Percentiles rank a stretch among this genome's conserved stretches.
Evolutionary conservation across 2,797 vertebrate genomes (phyloP).

Genomic region (Molothrus ater): DNA sequence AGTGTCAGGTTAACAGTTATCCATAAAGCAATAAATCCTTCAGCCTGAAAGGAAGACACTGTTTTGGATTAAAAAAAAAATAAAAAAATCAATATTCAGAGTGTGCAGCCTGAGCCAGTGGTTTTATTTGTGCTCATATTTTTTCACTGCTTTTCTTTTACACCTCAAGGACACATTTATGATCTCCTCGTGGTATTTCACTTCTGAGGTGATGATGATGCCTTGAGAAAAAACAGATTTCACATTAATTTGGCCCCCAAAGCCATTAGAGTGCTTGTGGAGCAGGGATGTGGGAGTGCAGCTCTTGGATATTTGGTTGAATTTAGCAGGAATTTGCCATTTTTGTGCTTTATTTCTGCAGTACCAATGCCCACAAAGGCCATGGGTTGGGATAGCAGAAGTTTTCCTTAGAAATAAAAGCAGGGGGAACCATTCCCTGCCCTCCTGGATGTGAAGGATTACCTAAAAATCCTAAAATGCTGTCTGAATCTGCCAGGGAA

Average conservation of each 20-base stretch:
- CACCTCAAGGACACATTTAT: slow-evolving; percentile 50
- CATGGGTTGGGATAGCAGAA: neutral
- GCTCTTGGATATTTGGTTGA: neutral
- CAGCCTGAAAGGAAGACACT: neutral
- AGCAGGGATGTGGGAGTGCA: neutral
- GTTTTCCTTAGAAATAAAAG: neutral
- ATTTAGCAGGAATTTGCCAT: neutral
- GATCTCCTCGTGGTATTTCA: slow-evolving; percentile 22
- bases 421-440: neutral
- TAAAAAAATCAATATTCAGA: neutral
- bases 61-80: neutral
- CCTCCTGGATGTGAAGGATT: neutral
- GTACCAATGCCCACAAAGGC: neutral
- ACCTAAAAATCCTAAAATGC: neutral
- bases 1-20: neutral
- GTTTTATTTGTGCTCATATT: slow-evolving; percentile 52
- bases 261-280: neutral
- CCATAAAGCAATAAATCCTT: neutral
- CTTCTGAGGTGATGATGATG: slow-evolving; percentile 25
- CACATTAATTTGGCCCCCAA: slow-evolving; percentile 10
- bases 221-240: slow-evolving; percentile 56
- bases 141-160: slow-evolving; percentile 53
- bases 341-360: neutral
- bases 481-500: neutral
- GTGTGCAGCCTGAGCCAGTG: neutral